Conservation (phyloP, 2,888 invertebrate species). For the Lasioglossum zephyrum region DNA sequence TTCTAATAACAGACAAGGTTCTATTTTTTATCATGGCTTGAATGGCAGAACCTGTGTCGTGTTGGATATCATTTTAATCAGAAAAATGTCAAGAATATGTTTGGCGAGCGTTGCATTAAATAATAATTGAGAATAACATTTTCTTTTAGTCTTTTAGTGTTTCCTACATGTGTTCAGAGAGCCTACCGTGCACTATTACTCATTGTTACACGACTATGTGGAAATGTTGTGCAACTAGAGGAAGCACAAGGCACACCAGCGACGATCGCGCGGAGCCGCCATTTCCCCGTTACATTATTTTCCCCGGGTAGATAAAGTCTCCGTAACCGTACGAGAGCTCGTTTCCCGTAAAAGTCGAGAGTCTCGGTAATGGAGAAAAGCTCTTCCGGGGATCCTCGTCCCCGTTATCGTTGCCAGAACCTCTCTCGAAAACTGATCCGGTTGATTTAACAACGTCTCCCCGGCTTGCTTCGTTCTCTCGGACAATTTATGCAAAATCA, state of each 20-base stretch:
- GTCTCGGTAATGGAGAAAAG: conserved; percentile 28
- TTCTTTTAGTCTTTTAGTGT: not conserved
- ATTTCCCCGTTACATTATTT: not conserved
- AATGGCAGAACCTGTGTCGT: too few relatives aligned
- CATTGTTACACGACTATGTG: not conserved
- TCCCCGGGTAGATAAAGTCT: not conserved
- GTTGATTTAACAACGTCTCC: conserved; percentile 33
- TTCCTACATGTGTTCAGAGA: not conserved
- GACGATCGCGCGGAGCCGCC: not conserved
- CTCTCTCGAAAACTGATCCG: conserved; percentile 17
- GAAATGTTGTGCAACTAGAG: not conserved
- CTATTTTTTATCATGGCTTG: not conserved
- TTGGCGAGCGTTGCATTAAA: not conserved
- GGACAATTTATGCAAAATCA: conserved; percentile 42
- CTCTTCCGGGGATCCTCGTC: conserved; percentile 10
- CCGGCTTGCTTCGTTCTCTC: not conserved
- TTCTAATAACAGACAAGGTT: too few relatives aligned
- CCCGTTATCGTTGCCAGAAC: conserved; percentile 5
- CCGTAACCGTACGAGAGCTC: not conserved
- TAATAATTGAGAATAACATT: not conserved
- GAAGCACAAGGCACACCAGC: not conserved
- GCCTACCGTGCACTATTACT: not conserved
- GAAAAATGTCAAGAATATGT: not conserved
- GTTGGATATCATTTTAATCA: too few relatives aligned
- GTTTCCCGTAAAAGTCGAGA: conserved; percentile 9